Percentiles rank a stretch among this genome's conserved stretches.
phyloP scores from a whole-genome alignment of 2,113 vertebrate species.

The Pituophis catenifer region DNA sequence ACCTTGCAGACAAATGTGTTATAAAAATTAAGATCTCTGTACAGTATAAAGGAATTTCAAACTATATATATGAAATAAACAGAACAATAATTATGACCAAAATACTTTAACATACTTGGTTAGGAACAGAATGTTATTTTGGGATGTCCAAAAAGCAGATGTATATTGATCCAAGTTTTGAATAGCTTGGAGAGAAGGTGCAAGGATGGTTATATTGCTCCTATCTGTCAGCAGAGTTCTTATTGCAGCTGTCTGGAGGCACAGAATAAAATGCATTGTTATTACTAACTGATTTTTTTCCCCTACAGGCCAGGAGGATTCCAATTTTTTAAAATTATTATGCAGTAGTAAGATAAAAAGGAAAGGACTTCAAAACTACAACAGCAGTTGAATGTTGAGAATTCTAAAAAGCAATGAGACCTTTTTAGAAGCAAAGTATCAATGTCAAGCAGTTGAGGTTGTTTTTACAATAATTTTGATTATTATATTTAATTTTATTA shows the following conservation, averaged over 20 bases:
- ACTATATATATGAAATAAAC: neutral
- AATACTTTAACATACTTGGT: conserved; percentile 73
- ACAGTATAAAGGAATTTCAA: neutral
- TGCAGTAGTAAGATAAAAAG: neutral
- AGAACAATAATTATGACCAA: neutral
- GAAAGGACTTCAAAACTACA: neutral
- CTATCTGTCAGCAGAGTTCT: conserved; percentile 61
- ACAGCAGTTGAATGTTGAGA: neutral
- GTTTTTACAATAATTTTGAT: neutral
- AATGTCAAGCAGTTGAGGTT: neutral
- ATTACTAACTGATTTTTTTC: neutral
- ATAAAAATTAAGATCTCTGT: neutral
- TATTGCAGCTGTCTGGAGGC: conserved; percentile 73
- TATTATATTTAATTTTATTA: neutral
- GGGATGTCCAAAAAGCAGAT: conserved; percentile 78
- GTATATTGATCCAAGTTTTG: conserved; percentile 77
- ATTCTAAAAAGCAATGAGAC: neutral
- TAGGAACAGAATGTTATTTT: conserved; percentile 77
- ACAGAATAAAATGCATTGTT: neutral
- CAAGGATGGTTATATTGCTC: conserved; percentile 82
- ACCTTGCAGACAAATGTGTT: neutral
- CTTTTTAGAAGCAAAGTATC: neutral
- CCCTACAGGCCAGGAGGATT: neutral
- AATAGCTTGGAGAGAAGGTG: conserved; percentile 79
- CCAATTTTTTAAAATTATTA: neutral